A percentile compares a stretch with the other conserved stretches of the same genome.
Evolutionary conservation across 2,113 vertebrate species (phyloP).

Genomic region (Coptodon bakossiorum): DNA sequence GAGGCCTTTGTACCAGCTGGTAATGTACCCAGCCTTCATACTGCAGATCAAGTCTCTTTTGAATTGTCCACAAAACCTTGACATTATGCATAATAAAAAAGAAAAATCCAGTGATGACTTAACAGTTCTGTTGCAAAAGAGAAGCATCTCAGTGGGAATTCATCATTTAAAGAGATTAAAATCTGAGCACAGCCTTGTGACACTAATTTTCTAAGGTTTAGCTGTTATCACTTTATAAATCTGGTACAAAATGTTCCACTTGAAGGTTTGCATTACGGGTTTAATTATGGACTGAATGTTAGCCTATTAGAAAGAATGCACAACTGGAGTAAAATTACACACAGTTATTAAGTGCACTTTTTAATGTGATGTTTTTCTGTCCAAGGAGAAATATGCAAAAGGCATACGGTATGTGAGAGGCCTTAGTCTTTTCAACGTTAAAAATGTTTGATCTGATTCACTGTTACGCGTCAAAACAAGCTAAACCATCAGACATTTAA

Average conservation of each 20-base stretch:
- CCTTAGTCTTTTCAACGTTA: neutral
- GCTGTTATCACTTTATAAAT: neutral
- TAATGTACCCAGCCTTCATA: neutral
- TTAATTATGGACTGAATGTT: neutral
- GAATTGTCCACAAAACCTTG: neutral
- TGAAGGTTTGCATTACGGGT: neutral
- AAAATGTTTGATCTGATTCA: neutral
- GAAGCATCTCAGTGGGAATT: neutral
- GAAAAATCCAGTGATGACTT: neutral
- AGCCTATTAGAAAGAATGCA: neutral
- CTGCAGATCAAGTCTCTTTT: neutral
- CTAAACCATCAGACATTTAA: neutral
- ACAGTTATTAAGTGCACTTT: neutral
- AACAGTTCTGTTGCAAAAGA: neutral
- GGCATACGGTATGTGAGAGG: neutral
- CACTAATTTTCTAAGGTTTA: neutral
- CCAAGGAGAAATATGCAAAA: neutral
- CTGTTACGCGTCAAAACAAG: constrained; percentile 1
- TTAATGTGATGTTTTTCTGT: neutral
- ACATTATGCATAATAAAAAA: neutral
- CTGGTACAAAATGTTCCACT: neutral
- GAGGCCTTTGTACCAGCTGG: neutral
- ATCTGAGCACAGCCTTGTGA: neutral
- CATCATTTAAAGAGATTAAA: neutral
- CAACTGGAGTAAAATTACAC: neutral